A percentile compares a stretch with the other conserved stretches of the same genome.
phyloP scores from a whole-genome alignment of 2,797 vertebrate genomes.

The Xiphophorus birchmanni region DNA sequence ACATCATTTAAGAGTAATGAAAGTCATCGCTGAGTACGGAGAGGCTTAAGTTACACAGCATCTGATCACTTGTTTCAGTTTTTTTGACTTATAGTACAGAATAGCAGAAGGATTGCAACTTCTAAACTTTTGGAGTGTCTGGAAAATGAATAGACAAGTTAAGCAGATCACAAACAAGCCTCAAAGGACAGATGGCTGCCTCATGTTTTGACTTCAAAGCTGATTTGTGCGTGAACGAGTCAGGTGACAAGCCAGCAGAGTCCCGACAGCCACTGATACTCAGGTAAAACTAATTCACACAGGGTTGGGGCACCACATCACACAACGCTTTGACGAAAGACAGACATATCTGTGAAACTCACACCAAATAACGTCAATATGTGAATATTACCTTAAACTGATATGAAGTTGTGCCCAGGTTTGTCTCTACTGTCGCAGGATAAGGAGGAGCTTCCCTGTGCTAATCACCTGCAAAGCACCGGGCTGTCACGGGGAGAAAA shows the following conservation, averaged over 20 bases:
- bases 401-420: conserved; percentile 30
- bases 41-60: background rate
- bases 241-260: conserved; percentile 60
- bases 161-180: conserved; percentile 17
- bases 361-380: background rate
- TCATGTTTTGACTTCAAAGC: conserved; percentile 42
- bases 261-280: conserved; percentile 21
- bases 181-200: conserved; percentile 16
- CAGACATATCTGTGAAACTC: background rate
- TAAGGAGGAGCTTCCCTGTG: conserved; percentile 69
- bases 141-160: conserved; percentile 20
- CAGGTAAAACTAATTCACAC: background rate
- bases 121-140: background rate
- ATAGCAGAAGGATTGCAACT: background rate
- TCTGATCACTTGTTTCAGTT: too few species aligned
- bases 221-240: conserved; percentile 55
- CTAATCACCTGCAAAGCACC: conserved; percentile 73
- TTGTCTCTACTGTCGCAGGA: conserved; percentile 28
- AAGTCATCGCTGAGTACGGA: background rate
- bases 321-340: background rate
- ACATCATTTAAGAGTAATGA: background rate
- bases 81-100: background rate
- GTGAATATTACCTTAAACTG: conserved; percentile 47
- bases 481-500: conserved; percentile 61
- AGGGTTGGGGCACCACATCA: background rate